Percentiles rank a stretch among this genome's conserved stretches.
Conservation (phyloP, 2,888 invertebrate species). For the Hirtodrosophila histrioides region DNA sequence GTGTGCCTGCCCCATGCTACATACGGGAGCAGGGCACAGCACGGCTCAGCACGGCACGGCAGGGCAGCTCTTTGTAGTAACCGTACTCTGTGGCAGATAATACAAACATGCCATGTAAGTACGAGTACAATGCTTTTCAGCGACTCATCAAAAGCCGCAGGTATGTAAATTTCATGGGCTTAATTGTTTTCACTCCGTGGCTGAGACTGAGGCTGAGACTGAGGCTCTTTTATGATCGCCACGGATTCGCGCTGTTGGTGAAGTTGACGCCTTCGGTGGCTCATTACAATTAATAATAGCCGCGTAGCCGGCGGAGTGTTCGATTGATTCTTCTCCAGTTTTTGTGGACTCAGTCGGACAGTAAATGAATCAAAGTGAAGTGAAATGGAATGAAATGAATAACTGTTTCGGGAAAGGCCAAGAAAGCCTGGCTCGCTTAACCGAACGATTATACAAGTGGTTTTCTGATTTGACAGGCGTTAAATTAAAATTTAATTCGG, state of each 20-base stretch:
- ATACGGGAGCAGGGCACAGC: too few species aligned
- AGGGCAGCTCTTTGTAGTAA: too few species aligned
- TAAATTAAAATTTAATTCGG: constrained; percentile 81
- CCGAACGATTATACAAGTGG: constrained; percentile 81
- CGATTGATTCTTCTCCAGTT: constrained; percentile 65
- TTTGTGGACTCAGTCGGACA: constrained; percentile 41
- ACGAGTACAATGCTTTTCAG: constrained; percentile 50
- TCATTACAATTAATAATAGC: constrained; percentile 78
- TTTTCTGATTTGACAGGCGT: constrained; percentile 82
- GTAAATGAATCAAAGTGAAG: constrained; percentile 33
- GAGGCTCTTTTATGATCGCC: constrained; percentile 30
- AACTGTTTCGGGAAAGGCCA: constrained; percentile 38
- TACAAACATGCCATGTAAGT: constrained; percentile 4
- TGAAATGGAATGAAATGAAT: constrained; percentile 51
- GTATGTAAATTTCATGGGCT: constrained; percentile 70
- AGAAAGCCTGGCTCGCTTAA: constrained; percentile 40
- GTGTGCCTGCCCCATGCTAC: too few species aligned
- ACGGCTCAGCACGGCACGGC: too few species aligned
- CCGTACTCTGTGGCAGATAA: neutral
- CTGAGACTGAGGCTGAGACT: neutral
- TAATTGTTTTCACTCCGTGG: constrained; percentile 68
- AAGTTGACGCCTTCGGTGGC: constrained; percentile 80
- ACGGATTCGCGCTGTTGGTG: constrained; percentile 36
- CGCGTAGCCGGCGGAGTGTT: constrained; percentile 46
- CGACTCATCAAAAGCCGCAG: constrained; percentile 77